phyloP scores from a whole-genome alignment of 2,113 vertebrate genomes.

The Urocolius indicus region DNA sequence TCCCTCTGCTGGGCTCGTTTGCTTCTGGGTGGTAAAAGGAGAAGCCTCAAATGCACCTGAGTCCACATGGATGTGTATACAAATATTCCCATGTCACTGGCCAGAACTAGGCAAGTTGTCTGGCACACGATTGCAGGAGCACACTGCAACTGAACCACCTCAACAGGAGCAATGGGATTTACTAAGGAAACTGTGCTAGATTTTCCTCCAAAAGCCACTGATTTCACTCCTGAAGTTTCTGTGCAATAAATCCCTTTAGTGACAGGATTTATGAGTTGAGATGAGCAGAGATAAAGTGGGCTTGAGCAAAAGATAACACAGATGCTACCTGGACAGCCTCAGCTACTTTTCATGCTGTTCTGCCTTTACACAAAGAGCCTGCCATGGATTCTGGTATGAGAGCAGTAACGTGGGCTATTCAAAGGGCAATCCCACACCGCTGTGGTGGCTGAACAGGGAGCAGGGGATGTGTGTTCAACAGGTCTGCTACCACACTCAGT shows the following conservation, averaged over 20 bases:
- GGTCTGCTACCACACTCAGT: background rate
- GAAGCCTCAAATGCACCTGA: background rate
- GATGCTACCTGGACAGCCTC: background rate
- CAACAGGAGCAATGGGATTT: background rate
- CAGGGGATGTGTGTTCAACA: background rate
- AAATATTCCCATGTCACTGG: background rate
- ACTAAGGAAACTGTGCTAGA: background rate
- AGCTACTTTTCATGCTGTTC: conserved; percentile 29
- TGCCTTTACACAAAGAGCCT: conserved; percentile 14
- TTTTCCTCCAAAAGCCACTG: background rate
- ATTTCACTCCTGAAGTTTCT: background rate
- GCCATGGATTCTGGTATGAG: background rate
- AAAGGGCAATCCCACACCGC: background rate
- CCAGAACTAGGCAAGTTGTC: background rate
- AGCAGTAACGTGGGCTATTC: background rate
- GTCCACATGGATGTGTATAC: background rate
- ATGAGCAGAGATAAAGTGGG: background rate
- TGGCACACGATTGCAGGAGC: background rate
- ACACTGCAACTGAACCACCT: background rate
- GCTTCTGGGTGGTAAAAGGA: background rate
- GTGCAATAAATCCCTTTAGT: background rate
- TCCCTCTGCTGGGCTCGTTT: background rate
- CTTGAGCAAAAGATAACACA: background rate
- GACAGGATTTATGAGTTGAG: background rate
- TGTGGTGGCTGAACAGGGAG: background rate